Evolutionary conservation across 2,797 vertebrate species (phyloP).

Genomic region (Gallinago nigripennis): DNA sequence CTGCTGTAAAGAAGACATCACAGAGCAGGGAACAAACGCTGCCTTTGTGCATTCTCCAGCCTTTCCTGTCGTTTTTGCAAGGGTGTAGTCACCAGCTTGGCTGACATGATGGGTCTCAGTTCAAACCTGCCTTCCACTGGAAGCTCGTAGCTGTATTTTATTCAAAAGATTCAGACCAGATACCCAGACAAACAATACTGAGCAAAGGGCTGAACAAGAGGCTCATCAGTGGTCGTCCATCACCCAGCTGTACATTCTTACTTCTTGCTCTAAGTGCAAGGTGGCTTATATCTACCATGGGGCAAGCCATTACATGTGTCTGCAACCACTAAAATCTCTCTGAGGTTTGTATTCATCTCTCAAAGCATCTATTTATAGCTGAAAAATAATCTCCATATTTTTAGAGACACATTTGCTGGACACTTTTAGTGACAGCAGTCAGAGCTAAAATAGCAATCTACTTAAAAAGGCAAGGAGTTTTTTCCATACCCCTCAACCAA

Average conservation of each 20-base stretch:
- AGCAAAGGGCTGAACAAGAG: rapidly evolving
- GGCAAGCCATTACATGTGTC: slow-evolving; percentile 5
- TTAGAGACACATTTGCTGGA: slow-evolving; percentile 48
- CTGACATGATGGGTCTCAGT: not conserved
- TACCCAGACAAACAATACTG: not conserved
- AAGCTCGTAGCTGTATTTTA: not conserved
- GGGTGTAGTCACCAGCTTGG: not conserved
- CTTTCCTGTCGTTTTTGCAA: not conserved
- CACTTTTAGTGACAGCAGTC: slow-evolving; percentile 11
- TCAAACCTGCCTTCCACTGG: not conserved
- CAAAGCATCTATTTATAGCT: slow-evolving; percentile 41
- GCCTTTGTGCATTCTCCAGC: not conserved
- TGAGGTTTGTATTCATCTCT: slow-evolving; percentile 30
- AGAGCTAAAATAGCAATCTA: slow-evolving; percentile 34
- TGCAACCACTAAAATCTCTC: not conserved
- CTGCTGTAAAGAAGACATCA: not conserved
- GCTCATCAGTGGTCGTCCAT: not conserved
- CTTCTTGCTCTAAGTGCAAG: not conserved
- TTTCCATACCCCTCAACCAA: not conserved
- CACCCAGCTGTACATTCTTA: not conserved
- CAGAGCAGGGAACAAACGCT: not conserved
- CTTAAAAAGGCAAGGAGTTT: not conserved
- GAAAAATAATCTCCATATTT: slow-evolving; percentile 52
- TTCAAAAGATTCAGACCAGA: not conserved
- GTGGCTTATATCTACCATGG: not conserved